Percentiles rank a stretch among this genome's conserved stretches.
Conservation (phyloP, 2,113 vertebrate species). For the Peromyscus leucopus region DNA sequence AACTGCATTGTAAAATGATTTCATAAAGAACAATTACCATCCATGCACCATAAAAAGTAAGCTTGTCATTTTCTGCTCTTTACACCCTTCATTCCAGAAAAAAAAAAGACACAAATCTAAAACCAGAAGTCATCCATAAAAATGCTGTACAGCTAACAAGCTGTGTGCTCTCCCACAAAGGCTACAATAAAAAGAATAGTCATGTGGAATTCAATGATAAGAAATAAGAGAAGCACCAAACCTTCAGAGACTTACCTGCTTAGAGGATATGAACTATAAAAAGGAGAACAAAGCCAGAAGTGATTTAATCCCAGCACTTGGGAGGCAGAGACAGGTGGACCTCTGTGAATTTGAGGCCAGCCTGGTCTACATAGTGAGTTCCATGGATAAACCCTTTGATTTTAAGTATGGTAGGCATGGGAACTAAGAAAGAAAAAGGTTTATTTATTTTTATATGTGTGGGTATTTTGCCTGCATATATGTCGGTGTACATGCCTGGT, state of each 20-base stretch:
- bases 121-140: slow-evolving; percentile 46
- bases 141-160: neutral
- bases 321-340: neutral
- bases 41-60: neutral
- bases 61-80: slow-evolving; percentile 47
- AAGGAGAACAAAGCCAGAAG: neutral
- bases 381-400: neutral
- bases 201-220: slow-evolving; percentile 1
- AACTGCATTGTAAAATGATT: slow-evolving; percentile 56
- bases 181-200: neutral
- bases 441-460: neutral
- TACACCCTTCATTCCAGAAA: neutral
- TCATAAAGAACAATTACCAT: slow-evolving; percentile 43
- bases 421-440: neutral
- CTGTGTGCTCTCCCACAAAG: neutral
- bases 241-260: neutral
- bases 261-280: neutral
- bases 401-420: slow-evolving; percentile 26
- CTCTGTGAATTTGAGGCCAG: neutral
- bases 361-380: neutral
- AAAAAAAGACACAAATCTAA: slow-evolving; percentile 64
- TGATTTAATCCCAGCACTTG: neutral
- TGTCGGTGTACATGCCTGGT: neutral
- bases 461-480: neutral
- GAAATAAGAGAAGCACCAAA: neutral